phyloP scores from a whole-genome alignment of 1,140 invertebrate genomes.

The Drosophila hydei region DNA sequence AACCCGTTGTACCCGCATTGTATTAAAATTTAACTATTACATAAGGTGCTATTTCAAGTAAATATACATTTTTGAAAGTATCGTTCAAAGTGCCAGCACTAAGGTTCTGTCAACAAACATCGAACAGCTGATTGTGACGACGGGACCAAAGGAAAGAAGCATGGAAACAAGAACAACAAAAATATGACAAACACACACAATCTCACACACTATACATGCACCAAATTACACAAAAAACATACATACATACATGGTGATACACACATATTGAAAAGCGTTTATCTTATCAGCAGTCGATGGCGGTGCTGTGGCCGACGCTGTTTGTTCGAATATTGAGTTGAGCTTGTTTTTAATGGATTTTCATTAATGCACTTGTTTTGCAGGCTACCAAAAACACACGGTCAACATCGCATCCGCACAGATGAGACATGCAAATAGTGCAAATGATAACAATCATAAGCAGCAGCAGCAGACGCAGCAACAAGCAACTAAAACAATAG shows the following conservation, averaged over 20 bases:
- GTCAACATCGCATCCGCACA: constrained; percentile 27
- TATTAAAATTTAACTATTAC: constrained; percentile 5
- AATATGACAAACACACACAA: constrained; percentile 13
- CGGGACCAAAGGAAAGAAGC: constrained; percentile 13
- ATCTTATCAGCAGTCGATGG: constrained; percentile 61
- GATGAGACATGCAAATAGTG: constrained; percentile 75
- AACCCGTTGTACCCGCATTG: constrained; percentile 1
- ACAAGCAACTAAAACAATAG: constrained; percentile 52
- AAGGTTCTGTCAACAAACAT: constrained; percentile 42
- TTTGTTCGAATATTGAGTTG: constrained; percentile 49
- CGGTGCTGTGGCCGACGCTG: constrained; percentile 23
- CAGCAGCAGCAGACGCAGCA: constrained; percentile 53
- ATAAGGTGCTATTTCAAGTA: not conserved
- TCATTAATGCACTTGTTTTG: constrained; percentile 35
- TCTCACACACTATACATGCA: too few relatives aligned
- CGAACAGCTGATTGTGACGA: constrained; percentile 36
- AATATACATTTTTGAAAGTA: constrained; percentile 5
- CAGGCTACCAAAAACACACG: constrained; percentile 23
- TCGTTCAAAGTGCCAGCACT: constrained; percentile 29
- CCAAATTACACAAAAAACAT: too few relatives aligned
- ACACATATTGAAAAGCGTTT: constrained; percentile 42
- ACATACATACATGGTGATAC: not conserved
- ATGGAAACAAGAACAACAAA: constrained; percentile 1
- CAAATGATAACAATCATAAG: constrained; percentile 53
- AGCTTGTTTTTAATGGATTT: constrained; percentile 35